Base-by-base conservation (phyloP, 2,113 vertebrate species). In the Myiozetetes cayanensis region DNA sequence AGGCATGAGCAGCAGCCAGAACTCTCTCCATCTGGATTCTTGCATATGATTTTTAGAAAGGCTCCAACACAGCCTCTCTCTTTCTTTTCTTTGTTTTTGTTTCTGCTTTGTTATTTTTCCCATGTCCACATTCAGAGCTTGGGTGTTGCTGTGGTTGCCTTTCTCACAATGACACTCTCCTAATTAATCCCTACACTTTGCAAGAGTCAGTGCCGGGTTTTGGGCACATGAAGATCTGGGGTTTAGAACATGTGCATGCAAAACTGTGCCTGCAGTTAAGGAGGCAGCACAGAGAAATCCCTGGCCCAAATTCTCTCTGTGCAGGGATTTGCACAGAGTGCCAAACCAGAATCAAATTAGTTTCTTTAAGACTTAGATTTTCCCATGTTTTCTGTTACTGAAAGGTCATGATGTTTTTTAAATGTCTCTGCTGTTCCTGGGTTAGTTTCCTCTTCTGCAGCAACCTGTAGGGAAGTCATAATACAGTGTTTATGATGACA, bases 21-120 rank as follows among this genome's bases (percentile, higher is more conserved):
- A 88, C 23, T 77, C 82, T 74, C 85, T 88, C 87, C 85, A 82
- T 95, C 75, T 93, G 95, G 93, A 96, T 81, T 88, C 90, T 86
- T 68, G 79, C 39, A 72, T 92, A 92, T 96, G 93, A 94, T 97
- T 96, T 96, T 95, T 96, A 96, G 93, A 96, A 94, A 84, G 65
- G 53, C n/a, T 97, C 93, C 92, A 96, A 84, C 73, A 94, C 55
- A 67, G 82, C 13, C 65, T 82, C 58, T 74, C 43, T 74, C 43
- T 76, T 86, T 93, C 85, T 95, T 89, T 91, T 78, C 92, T 93
- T 94, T 93, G 76, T 53, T 93, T 96, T 94, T 86, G 14, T 94
- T 97, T 94, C 90, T 88, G 44, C 85, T 89, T 89, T 94, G 80
- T 89, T 94, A 71, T 90, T 91, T 95, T 96, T 96, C 88, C 85